Base-by-base conservation (phyloP, 2,797 vertebrate genomes). In the Discoglossus pictus region DNA sequence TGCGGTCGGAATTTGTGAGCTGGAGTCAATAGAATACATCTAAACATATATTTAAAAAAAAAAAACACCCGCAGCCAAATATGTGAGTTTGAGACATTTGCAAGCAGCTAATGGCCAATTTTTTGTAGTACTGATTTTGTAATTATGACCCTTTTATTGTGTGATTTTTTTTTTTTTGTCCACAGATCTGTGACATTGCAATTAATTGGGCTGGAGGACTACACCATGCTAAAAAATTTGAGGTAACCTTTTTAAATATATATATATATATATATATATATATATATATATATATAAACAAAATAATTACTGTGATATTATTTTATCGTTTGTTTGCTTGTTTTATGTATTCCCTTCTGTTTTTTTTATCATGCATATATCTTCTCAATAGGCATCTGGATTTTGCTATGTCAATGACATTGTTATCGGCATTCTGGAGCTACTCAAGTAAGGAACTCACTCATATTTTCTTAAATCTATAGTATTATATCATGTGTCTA, bases 371-470 rank as follows among this genome's bases (percentile, higher is more conserved):
- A 43, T 42, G 4, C 7, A 34, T 16, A 38, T 23, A 1, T 68
- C 2, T 74, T 9, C 46, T 1, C 77, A 66, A 27, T 53, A 99
- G 96, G 97, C 97, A 0, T 98, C 96, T 15, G 97, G 97, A 4
- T 99, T 99, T 80, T 98, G 97, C 78, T 99, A 99, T 0, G 97
- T 99, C 46, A 99, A 98, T 0, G 96, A 99, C 87, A 99, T 99
- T 31, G 96, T 99, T 74, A 99, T 98, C 10, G 98, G 96, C 77
- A 98, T 98, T 61, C 85, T 98, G 85, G 97, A 99, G 75, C 91
- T 98, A 21, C 91, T 99, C 61, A 99, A 99, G 95, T 99, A 92
- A 91, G 93, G 71, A 27, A 18, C 1, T 0, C 71, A 0, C 9
- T 23, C 15, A 1, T 53, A 13, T 46, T 60, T 13, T 60, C 15